Base-by-base conservation (phyloP, 2,797 vertebrate genomes). In the Triplophysa bombifrons region DNA sequence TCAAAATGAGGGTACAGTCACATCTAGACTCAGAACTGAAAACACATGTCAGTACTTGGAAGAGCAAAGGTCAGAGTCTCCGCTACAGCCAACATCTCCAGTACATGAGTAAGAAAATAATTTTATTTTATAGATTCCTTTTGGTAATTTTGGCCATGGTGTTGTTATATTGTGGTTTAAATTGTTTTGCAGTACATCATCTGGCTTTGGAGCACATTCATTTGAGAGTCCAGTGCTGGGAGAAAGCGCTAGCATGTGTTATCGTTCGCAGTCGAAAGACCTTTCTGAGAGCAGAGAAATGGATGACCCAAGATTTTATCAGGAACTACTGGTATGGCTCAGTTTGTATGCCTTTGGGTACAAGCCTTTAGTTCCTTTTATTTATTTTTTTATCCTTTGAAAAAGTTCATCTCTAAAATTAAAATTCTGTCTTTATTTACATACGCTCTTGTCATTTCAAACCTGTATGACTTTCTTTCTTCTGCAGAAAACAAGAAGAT, bases 251-350 rank as follows among this genome's bases (percentile, higher is more conserved):
- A 92, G 89, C 80, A 86, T 94, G 92, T 91, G 86, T 82, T 85
- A 86, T 82, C 89, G 85, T 72, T 74, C 84, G 7, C 88, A 78
- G 65, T 83, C 93, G 56, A 89, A 83, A 78, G 85, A 76, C 53
- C 80, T 74, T 84, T 86, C 74, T 11, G 70, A 67, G 78, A 73
- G 84, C 67, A 72, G 41, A 64, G 0, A 88, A 89, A 68, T 83
- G 84, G 90, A 91, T 41, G 88, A 91, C 75, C 93, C 93, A 85
- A 92, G 88, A 83, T 94, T 98, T 91, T 97, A 95, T 84, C 92
- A 95, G 71, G 91, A 95, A 77, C 92, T 98, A 58, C 89, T 96
- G 94, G 98, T 99, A 93, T 92, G 82, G 41, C 13, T 0, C 13
- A 20, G 9, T 4, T 69, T 72, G 22, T 72, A n/a, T 13, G n/a